These are phyloP conservation scores for Pseudopipra pipra DNA, from an alignment of 2,113 vertebrate genomes.

Conservation along the genomic window DNA sequence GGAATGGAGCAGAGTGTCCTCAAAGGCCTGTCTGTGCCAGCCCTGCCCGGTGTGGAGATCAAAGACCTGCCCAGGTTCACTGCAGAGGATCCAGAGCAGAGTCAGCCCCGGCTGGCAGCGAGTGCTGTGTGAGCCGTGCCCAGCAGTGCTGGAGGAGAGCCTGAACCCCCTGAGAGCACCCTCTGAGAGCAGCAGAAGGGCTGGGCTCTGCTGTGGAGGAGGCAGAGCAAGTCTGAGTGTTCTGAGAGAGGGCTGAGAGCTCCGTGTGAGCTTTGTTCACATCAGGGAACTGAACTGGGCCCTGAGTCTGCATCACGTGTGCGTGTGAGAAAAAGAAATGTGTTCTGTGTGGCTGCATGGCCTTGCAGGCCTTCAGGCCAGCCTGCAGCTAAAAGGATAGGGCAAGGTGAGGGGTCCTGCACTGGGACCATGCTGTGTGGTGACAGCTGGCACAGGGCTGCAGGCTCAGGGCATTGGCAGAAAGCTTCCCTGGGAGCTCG, in stretches of 20 bases:
- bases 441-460: not conserved
- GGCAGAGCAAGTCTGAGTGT: not conserved
- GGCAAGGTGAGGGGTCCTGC: not conserved
- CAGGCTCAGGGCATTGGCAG: not conserved
- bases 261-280: not conserved
- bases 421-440: not conserved
- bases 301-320: rapidly evolving
- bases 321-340: not conserved
- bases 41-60: not conserved
- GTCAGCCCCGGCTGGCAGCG: not conserved
- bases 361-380: not conserved
- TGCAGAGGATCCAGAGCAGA: not conserved
- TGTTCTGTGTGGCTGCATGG: not conserved
- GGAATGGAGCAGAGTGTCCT: not conserved
- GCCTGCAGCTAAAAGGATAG: not conserved
- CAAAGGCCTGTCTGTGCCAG: not conserved
- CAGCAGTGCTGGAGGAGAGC: not conserved
- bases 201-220: not conserved
- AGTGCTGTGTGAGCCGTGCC: not conserved
- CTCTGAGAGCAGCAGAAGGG: not conserved
- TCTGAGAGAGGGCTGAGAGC: not conserved
- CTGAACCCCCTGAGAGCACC: rapidly evolving
- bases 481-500: not conserved
- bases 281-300: not conserved
- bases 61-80: not conserved